These are phyloP conservation scores for Serranus cabrilla DNA, from an alignment of 2,797 vertebrate genomes.

Conservation along the genomic window DNA sequence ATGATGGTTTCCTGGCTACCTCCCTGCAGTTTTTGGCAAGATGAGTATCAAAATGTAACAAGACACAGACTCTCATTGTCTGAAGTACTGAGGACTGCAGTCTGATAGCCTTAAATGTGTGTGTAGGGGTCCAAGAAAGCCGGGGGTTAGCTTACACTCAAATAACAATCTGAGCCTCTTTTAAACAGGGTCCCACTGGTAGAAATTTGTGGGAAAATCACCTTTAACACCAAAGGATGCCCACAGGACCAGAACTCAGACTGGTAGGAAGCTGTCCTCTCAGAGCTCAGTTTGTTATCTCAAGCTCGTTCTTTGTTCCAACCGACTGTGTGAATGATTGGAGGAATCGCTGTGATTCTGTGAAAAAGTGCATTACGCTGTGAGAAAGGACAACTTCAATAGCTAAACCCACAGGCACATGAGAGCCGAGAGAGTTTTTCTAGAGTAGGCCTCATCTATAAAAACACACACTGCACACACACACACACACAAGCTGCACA, in stretches of 20 bases:
- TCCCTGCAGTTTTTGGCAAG: constrained; percentile 31
- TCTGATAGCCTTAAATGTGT: constrained; percentile 48
- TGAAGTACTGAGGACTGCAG: constrained; percentile 42
- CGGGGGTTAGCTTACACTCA: constrained; percentile 61
- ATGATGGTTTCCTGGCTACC: constrained; percentile 2
- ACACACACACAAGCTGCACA: constrained; percentile 17
- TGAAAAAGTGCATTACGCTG: constrained; percentile 61
- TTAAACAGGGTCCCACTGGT: constrained; percentile 47
- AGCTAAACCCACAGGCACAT: constrained; percentile 48
- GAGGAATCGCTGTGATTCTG: constrained; percentile 60
- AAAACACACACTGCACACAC: constrained; percentile 56
- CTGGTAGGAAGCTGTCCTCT: constrained; percentile 58
- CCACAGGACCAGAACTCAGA: constrained; percentile 55
- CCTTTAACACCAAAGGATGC: constrained; percentile 59
- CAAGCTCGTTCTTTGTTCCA: constrained; percentile 72
- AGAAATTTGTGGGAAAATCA: constrained; percentile 74
- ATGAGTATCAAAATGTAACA: constrained; percentile 35
- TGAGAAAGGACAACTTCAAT: constrained; percentile 71
- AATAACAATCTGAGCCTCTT: constrained; percentile 60
- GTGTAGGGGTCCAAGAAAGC: constrained; percentile 47
- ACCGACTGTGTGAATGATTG: constrained; percentile 62
- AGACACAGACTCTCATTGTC: constrained; percentile 56
- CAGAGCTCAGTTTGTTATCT: constrained; percentile 73
- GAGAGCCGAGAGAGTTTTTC: constrained; percentile 55
- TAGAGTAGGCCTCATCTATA: constrained; percentile 58